phyloP scores from a whole-genome alignment of 2,888 invertebrate genomes.

The Asteroscopus sphinx region DNA sequence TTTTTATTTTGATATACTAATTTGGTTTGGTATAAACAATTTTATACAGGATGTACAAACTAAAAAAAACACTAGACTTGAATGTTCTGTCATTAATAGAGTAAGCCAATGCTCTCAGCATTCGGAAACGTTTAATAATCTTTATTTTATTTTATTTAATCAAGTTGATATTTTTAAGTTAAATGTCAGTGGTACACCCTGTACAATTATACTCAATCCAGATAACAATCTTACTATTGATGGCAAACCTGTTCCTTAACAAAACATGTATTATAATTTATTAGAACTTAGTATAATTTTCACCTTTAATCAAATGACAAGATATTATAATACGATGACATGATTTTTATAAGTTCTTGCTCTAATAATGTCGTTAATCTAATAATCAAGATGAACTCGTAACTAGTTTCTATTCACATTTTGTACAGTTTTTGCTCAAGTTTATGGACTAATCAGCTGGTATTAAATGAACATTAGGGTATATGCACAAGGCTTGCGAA shows the following conservation, averaged over 20 bases:
- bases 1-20: slow-evolving; percentile 19
- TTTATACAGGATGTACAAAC: not conserved
- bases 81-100: no score
- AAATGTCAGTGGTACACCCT: not conserved
- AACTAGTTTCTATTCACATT: slow-evolving; percentile 41
- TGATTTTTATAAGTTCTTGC: slow-evolving; percentile 49
- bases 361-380: slow-evolving; percentile 51
- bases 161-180: not conserved
- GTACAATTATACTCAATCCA: slow-evolving; percentile 1
- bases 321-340: slow-evolving; percentile 35
- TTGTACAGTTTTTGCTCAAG: slow-evolving; percentile 45
- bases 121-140: no score
- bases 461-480: slow-evolving; percentile 57
- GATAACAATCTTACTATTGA: slow-evolving; percentile 1
- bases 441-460: slow-evolving; percentile 48
- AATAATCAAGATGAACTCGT: slow-evolving; percentile 51
- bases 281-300: slow-evolving; percentile 26
- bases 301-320: slow-evolving; percentile 36
- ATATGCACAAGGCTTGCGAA: slow-evolving; percentile 47
- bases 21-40: slow-evolving; percentile 4
- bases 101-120: no score
- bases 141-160: not conserved
- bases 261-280: slow-evolving; percentile 7
- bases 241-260: slow-evolving; percentile 15
- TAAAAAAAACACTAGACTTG: not conserved